These are phyloP conservation scores for Oedothorax gibbosus DNA, from an alignment of 1,140 invertebrate genomes.

Conservation along the genomic window DNA sequence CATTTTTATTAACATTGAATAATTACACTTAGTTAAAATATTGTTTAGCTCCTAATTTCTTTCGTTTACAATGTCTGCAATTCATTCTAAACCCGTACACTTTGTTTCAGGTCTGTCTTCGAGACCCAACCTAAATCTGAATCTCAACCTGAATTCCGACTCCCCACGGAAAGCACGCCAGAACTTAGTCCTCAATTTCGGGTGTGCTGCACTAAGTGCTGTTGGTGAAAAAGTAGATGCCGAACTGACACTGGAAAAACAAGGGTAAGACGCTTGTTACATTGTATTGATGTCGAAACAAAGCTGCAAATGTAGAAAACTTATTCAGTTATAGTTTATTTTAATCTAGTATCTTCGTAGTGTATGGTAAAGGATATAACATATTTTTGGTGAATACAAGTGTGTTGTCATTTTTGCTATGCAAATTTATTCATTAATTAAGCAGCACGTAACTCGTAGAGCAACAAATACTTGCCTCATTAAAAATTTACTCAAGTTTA, in stretches of 20 bases:
- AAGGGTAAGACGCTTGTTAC: conserved; percentile 77
- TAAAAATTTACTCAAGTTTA: too few relatives aligned
- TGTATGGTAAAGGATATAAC: too few relatives aligned
- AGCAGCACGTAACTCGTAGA: too few relatives aligned
- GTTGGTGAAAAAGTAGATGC: conserved; percentile 82
- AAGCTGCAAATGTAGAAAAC: background rate
- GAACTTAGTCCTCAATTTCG: conserved; percentile 65
- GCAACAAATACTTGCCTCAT: too few relatives aligned
- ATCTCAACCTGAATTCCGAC: conserved; percentile 56
- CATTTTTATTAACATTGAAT: too few relatives aligned
- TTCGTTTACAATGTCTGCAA: too few relatives aligned
- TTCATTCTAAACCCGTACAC: too few relatives aligned
- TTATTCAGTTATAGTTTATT: background rate
- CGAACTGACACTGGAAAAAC: conserved; percentile 83
- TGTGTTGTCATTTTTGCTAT: background rate
- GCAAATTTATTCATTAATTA: too few relatives aligned
- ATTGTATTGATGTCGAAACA: background rate
- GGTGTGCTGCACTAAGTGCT: conserved; percentile 67
- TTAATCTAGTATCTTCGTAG: too few relatives aligned
- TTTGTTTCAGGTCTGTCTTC: conserved; percentile 38
- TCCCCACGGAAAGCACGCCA: conserved; percentile 59
- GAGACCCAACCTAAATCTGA: conserved; percentile 52
- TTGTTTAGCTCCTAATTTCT: too few relatives aligned
- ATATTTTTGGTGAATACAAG: too few relatives aligned
- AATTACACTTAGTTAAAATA: too few relatives aligned